Percentiles rank a stretch among this genome's conserved stretches.
Conservation (phyloP, 2,888 invertebrate genomes). For the Hirtodrosophila cameraria region DNA sequence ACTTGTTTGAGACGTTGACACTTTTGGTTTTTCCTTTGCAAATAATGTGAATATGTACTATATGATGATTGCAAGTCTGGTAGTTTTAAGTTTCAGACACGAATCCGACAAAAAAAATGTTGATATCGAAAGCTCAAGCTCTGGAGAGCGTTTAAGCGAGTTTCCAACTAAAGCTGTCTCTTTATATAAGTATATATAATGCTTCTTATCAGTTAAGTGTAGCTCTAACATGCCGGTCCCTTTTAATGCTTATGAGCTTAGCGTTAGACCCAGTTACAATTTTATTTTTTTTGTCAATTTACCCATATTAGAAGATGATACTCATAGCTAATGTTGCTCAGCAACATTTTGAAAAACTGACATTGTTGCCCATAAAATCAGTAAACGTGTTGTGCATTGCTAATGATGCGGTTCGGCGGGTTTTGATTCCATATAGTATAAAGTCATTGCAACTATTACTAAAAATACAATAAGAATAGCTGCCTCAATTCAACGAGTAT, state of each 20-base stretch:
- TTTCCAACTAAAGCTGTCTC: neutral
- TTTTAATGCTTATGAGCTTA: constrained; percentile 60
- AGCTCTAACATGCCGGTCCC: constrained; percentile 62
- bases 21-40: constrained; percentile 44
- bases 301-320: constrained; percentile 19
- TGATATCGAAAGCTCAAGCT: constrained; percentile 20
- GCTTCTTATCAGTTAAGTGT: constrained; percentile 32
- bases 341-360: constrained; percentile 11
- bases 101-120: constrained; percentile 10
- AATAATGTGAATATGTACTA: neutral
- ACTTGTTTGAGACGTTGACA: constrained; percentile 49
- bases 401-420: constrained; percentile 66
- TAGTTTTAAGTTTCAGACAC: constrained; percentile 10
- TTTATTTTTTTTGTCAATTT: neutral
- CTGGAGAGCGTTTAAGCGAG: constrained; percentile 28
- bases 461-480: constrained; percentile 41
- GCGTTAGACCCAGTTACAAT: constrained; percentile 39
- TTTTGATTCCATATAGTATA: constrained; percentile 63
- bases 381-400: constrained; percentile 62
- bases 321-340: constrained; percentile 3
- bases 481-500: constrained; percentile 8
- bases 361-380: constrained; percentile 27
- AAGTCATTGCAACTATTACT: constrained; percentile 38
- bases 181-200: constrained; percentile 18
- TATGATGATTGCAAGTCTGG: constrained; percentile 26